Evolutionary conservation across 2,888 invertebrate genomes (phyloP).

Genomic region (Silvanus unidentatus): DNA sequence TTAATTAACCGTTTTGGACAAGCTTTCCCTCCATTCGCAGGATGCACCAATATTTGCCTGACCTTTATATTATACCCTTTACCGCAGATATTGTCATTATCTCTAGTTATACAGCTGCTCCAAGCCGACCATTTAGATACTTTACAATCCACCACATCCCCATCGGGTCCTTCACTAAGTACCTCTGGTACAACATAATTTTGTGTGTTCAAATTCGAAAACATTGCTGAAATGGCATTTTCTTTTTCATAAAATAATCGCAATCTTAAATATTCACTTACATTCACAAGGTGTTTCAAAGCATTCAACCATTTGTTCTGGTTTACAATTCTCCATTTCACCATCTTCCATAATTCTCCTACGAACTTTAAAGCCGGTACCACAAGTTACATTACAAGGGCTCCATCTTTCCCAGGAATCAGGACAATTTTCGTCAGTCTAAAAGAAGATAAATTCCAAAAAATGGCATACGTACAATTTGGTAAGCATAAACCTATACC

Average conservation of each 20-base stretch:
- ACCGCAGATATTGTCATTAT: conserved; percentile 44
- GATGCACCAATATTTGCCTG: conserved; percentile 45
- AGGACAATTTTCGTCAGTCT: conserved; percentile 46
- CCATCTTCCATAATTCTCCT: conserved; percentile 42
- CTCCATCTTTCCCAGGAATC: conserved; percentile 74
- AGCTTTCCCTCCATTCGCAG: conserved; percentile 49
- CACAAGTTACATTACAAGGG: conserved; percentile 68
- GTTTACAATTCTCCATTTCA: conserved; percentile 18
- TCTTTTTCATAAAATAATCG: neutral
- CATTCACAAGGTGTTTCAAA: conserved; percentile 33
- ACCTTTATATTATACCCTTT: conserved; percentile 46
- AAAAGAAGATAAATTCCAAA: neutral
- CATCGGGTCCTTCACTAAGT: conserved; percentile 17
- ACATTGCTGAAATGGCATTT: neutral
- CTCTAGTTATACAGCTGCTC: conserved; percentile 44
- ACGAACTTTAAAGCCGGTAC: conserved; percentile 59
- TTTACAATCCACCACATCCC: conserved; percentile 43
- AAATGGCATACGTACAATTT: neutral
- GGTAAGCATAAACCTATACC: too few relatives aligned
- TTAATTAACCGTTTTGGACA: conserved; percentile 50
- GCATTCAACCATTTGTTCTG: conserved; percentile 35
- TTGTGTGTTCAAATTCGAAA: conserved; percentile 1
- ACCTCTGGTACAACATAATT: conserved; percentile 6
- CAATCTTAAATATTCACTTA: conserved; percentile 5
- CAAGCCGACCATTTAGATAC: conserved; percentile 50